Evolutionary conservation across 2,797 vertebrate species (phyloP), one percentile per base, ranked within the genome.

Genomic region (Hephaestus fuliginosus): DNA sequence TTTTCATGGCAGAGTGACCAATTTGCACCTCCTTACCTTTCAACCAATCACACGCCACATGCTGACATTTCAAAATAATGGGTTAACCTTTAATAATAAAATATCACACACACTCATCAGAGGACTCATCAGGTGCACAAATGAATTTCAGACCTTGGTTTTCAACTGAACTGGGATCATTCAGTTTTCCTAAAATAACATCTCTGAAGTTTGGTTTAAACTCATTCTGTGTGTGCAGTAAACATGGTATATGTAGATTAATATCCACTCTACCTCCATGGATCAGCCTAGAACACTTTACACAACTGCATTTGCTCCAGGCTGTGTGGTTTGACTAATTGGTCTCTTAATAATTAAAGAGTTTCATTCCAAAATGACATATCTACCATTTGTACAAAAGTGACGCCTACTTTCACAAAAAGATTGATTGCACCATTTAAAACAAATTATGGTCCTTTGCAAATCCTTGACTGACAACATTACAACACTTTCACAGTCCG

Each of bases 281-380:
- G 51, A 55, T 68, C 25, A 25, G 4, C 43, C 3, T 0, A 6
- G 5, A 18, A 70, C 61, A 22, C 30, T 83, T 66, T 48, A 56
- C 81, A 78, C 44, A 52, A 15, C 51, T 69, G 55, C 28, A 25
- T 56, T 64, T 60, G 46, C 71, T 68, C 8, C 71, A 15, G 65
- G 83, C 60, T 53, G 2, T 80, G 63, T 69, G 71, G 66, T 79
- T 81, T 83, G 77, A 82, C 77, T 79, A 82, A 84, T 71, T 81
- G 72, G 51, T 81, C 68, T 58, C 18, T 86, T 62, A 81, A 88
- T 87, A 82, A 70, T 85, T 78, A 36, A 85, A 58, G 17, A 62
- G 14, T 43, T 68, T 74, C 49, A n/a, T 74, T 78, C 43, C 33
- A 69, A 74, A 83, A 58, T 64, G 73, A 65, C 72, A 43, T 2